Evolutionary conservation across 2,113 vertebrate species (phyloP).

Genomic region (Nesoenas mayeri): DNA sequence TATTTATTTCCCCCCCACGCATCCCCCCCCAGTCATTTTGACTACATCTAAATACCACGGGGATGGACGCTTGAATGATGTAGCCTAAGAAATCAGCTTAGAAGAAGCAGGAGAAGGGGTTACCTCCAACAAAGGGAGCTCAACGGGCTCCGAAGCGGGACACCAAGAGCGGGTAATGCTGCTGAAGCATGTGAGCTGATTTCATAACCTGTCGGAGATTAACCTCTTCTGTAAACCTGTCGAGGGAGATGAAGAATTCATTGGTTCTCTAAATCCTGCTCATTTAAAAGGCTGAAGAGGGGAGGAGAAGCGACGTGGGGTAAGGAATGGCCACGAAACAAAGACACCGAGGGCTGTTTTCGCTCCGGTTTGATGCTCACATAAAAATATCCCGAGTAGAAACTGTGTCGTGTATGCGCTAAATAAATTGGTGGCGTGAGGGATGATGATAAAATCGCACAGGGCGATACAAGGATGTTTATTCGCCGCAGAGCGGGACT

Average conservation of each 20-base stretch:
- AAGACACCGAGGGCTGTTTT: neutral
- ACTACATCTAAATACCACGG: conserved; percentile 10
- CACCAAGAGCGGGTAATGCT: neutral
- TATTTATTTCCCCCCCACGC: neutral
- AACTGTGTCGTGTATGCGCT: neutral
- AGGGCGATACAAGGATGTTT: neutral
- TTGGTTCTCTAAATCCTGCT: neutral
- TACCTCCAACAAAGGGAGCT: conserved; percentile 45
- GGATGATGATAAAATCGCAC: neutral
- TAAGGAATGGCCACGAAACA: neutral
- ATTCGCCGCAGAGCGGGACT: neutral
- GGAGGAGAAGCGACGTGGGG: neutral
- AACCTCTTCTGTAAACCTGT: neutral
- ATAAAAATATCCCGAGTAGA: neutral
- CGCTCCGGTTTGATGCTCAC: neutral
- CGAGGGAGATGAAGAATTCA: neutral
- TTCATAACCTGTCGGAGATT: conserved; percentile 42
- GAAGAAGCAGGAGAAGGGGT: neutral
- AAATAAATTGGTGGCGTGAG: neutral
- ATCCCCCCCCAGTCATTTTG: conserved; percentile 11
- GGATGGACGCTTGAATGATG: neutral
- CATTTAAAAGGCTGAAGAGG: neutral
- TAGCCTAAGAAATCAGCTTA: conserved; percentile 50
- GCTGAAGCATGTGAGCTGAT: conserved; percentile 41
- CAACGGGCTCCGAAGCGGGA: neutral